Percentiles rank a stretch among this genome's conserved stretches.
These are phyloP conservation scores for Quiscalus mexicanus DNA, from an alignment of 2,113 vertebrate genomes.

Conservation along the genomic window DNA sequence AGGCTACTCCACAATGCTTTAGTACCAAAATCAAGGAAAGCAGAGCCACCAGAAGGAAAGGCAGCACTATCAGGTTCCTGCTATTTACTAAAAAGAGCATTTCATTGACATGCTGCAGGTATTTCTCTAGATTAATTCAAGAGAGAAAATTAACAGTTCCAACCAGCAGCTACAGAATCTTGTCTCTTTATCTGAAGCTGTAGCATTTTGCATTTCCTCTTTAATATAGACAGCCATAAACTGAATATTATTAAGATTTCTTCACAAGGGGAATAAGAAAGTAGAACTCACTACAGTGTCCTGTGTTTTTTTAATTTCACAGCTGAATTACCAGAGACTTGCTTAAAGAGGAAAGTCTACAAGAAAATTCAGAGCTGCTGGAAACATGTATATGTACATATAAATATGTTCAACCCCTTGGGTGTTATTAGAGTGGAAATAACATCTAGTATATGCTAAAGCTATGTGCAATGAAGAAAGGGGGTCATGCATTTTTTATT, in stretches of 20 bases:
- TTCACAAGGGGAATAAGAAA: neutral
- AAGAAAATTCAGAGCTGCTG: neutral
- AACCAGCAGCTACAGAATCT: neutral
- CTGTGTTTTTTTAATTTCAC: slow-evolving; percentile 50
- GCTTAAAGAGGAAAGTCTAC: neutral
- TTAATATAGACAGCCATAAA: neutral
- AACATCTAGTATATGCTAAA: slow-evolving; percentile 11
- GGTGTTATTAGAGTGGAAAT: slow-evolving; percentile 22
- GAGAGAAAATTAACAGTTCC: neutral
- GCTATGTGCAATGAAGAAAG: neutral
- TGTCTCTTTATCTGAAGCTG: neutral
- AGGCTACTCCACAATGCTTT: neutral
- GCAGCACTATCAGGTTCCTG: neutral
- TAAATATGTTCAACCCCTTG: slow-evolving; percentile 27
- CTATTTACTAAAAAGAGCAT: neutral
- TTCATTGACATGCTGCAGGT: neutral
- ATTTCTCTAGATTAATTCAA: neutral
- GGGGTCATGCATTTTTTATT: slow-evolving; percentile 18
- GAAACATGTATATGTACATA: neutral
- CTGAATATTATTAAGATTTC: neutral
- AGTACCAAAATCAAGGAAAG: neutral
- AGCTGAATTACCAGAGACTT: slow-evolving; percentile 26
- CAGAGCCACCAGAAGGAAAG: neutral
- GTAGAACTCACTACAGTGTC: neutral
- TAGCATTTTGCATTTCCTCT: neutral